phyloP scores from a whole-genome alignment of 2,113 vertebrate genomes.

The Himantopus leucocephalus region DNA sequence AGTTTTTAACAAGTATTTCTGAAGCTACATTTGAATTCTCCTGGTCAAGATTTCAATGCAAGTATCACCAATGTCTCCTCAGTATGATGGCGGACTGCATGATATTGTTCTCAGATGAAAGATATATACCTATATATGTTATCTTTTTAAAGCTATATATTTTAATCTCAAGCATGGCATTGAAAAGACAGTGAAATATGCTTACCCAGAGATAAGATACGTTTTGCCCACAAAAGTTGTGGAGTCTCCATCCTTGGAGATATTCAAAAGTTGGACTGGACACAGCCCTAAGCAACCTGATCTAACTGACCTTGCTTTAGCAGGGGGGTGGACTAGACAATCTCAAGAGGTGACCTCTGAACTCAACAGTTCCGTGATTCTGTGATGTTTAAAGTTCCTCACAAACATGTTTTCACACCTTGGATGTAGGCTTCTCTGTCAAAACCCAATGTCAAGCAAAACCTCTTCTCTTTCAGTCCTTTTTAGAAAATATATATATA shows the following conservation, averaged over 20 bases:
- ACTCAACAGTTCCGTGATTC: not conserved
- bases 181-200: not conserved
- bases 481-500: not conserved
- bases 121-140: not conserved
- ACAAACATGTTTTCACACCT: not conserved
- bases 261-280: not conserved
- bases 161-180: not conserved
- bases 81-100: not conserved
- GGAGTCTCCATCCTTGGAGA: not conserved
- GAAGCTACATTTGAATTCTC: not conserved
- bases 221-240: not conserved
- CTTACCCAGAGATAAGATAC: not conserved
- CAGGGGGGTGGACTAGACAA: not conserved
- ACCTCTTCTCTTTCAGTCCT: not conserved
- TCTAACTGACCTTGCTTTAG: not conserved
- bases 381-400: not conserved
- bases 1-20: not conserved
- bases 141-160: not conserved
- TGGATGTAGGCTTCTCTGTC: not conserved
- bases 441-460: not conserved
- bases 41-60: not conserved
- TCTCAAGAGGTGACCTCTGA: not conserved
- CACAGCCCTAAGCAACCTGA: not conserved
- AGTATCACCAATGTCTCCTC: not conserved
- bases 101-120: not conserved